These are phyloP conservation scores for Pseudococcus viburni DNA, from an alignment of 2,888 invertebrate species.

Conservation along the genomic window DNA sequence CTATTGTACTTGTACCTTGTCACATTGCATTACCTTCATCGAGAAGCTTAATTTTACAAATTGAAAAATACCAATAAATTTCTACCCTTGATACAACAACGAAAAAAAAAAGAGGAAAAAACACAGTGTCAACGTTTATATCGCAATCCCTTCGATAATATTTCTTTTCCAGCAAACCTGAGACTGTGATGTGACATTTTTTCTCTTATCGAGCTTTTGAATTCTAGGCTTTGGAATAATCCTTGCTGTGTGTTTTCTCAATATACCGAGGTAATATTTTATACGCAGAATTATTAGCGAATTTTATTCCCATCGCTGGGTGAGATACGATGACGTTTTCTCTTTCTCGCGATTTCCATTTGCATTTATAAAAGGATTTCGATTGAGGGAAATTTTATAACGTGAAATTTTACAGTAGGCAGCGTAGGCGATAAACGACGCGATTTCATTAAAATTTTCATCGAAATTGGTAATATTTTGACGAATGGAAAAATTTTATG, in stretches of 20 bases:
- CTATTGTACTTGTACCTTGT: background rate
- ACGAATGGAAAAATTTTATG: no score
- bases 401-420: no score
- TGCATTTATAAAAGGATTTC: background rate
- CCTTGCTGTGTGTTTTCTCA: background rate
- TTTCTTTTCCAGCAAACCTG: constrained; percentile 23
- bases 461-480: no score
- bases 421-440: no score
- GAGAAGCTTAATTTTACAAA: constrained; percentile 9
- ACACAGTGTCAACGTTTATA: constrained; percentile 19
- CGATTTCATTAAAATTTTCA: no score
- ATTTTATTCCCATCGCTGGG: background rate
- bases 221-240: background rate
- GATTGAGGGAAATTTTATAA: no score
- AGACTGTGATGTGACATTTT: background rate
- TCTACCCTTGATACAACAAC: background rate
- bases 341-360: background rate
- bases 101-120: background rate
- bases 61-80: constrained; percentile 48
- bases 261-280: background rate
- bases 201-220: background rate
- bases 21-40: constrained; percentile 23
- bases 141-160: constrained; percentile 45
- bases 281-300: background rate
- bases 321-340: background rate